Percentiles rank a stretch among this genome's conserved stretches.
phyloP scores from a whole-genome alignment of 2,113 vertebrate species.

The Cariama cristata region DNA sequence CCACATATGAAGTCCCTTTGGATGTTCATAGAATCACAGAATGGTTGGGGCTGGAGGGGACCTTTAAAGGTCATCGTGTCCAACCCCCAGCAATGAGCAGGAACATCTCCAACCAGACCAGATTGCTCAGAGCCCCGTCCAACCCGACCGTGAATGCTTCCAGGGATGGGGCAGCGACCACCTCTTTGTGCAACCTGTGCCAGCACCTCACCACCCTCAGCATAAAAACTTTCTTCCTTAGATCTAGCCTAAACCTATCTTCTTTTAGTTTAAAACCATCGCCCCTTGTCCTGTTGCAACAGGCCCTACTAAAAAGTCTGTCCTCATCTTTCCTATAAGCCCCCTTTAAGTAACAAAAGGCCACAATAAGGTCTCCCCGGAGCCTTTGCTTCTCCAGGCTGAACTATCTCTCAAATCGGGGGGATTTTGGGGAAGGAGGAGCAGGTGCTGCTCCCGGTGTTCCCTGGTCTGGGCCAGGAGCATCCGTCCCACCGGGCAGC shows the following conservation, averaged over 20 bases:
- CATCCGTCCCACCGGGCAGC: not conserved
- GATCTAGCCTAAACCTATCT: rapidly evolving
- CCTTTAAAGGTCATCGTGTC: rapidly evolving
- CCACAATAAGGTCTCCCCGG: not conserved
- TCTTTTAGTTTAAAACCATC: not conserved
- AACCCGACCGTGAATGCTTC: rapidly evolving
- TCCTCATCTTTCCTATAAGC: not conserved
- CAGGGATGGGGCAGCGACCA: not conserved
- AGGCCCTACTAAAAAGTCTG: too few species aligned
- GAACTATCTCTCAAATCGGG: rapidly evolving
- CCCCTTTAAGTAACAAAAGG: not conserved
- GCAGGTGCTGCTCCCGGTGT: not conserved
- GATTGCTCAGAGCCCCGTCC: rapidly evolving
- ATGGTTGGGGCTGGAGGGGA: not conserved
- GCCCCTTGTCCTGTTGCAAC: too few species aligned
- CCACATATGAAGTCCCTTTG: rapidly evolving
- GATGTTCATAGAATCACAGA: not conserved
- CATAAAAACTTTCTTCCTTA: too few species aligned
- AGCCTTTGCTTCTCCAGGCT: not conserved
- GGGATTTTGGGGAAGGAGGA: not conserved
- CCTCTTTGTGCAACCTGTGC: not conserved
- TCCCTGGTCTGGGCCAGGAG: not conserved
- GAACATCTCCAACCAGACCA: rapidly evolving
- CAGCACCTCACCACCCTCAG: not conserved
- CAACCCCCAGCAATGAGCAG: rapidly evolving